Evolutionary conservation across 2,113 vertebrate genomes (phyloP).

Genomic region (Mugil cephalus): DNA sequence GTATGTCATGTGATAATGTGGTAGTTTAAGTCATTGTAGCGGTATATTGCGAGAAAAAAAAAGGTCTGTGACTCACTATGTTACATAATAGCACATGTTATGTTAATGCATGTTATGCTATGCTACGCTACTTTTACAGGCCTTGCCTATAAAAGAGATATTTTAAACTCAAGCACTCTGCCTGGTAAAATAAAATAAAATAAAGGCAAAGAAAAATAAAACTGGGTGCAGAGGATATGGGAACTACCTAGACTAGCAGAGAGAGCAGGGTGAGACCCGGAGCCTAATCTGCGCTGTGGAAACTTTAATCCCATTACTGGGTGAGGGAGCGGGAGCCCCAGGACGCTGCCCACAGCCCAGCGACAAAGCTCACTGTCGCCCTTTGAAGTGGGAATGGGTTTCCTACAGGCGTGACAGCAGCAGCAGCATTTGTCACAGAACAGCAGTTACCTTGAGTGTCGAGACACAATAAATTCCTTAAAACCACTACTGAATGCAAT

Average conservation of each 20-base stretch:
- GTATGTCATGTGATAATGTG: too few relatives aligned
- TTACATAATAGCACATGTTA: too few relatives aligned
- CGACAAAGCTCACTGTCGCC: constrained; percentile 48
- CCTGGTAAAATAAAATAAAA: too few relatives aligned
- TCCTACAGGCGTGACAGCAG: constrained; percentile 44
- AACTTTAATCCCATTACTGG: constrained; percentile 74
- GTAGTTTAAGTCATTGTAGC: too few relatives aligned
- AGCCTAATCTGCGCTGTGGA: constrained; percentile 76
- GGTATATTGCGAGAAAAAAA: too few relatives aligned
- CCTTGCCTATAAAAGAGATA: too few relatives aligned
- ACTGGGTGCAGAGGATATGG: constrained; percentile 43
- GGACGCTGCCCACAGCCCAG: constrained; percentile 62
- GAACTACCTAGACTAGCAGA: constrained; percentile 63
- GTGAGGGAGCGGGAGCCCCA: constrained; percentile 58
- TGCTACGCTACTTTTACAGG: too few relatives aligned
- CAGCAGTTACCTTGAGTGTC: constrained; percentile 17
- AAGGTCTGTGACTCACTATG: too few relatives aligned
- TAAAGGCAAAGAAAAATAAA: too few relatives aligned
- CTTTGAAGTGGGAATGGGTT: constrained; percentile 69
- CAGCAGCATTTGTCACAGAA: constrained; percentile 28
- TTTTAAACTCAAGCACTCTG: too few relatives aligned
- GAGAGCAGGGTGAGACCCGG: constrained; percentile 60
- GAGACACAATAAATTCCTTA: constrained; percentile 15
- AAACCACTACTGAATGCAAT: constrained; percentile 9
- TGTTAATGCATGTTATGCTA: too few relatives aligned